These are phyloP conservation scores for Gobiocypris rarus DNA, from an alignment of 2,113 vertebrate species.

Conservation along the genomic window DNA sequence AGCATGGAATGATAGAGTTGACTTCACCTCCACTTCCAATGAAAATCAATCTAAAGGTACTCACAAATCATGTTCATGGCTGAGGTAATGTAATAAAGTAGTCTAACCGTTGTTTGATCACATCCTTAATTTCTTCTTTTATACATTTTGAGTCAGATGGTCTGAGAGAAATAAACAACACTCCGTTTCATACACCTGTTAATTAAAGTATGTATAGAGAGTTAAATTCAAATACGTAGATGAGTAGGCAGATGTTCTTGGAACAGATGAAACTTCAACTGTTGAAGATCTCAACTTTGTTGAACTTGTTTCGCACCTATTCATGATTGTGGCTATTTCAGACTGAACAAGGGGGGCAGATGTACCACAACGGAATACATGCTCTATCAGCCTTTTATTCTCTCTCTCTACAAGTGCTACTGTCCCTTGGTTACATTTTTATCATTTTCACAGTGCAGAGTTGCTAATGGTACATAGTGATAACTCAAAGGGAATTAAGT, in stretches of 20 bases:
- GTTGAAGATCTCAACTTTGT: background rate
- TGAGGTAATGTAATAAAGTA: too few relatives aligned
- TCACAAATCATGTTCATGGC: too few relatives aligned
- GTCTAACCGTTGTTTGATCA: too few relatives aligned
- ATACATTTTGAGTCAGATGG: background rate
- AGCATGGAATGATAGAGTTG: too few relatives aligned
- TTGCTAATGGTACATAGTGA: slow-evolving; percentile 9
- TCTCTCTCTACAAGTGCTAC: background rate
- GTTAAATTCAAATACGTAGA: background rate
- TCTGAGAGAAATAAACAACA: background rate
- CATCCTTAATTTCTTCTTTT: too few relatives aligned
- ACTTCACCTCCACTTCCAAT: too few relatives aligned
- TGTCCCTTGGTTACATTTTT: background rate
- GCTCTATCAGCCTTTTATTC: background rate
- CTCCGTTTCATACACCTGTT: background rate
- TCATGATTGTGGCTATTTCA: background rate
- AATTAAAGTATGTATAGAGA: background rate
- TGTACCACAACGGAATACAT: background rate
- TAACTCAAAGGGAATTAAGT: slow-evolving; percentile 20
- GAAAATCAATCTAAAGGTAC: too few relatives aligned
- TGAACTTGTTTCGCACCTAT: background rate
- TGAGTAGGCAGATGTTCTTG: background rate
- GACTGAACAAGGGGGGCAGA: background rate
- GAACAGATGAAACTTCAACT: background rate
- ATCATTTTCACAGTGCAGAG: background rate